A percentile compares a stretch with the other conserved stretches of the same genome.
These are phyloP conservation scores for Plagodis dolabraria DNA, from an alignment of 2,888 invertebrate genomes.

Conservation along the genomic window DNA sequence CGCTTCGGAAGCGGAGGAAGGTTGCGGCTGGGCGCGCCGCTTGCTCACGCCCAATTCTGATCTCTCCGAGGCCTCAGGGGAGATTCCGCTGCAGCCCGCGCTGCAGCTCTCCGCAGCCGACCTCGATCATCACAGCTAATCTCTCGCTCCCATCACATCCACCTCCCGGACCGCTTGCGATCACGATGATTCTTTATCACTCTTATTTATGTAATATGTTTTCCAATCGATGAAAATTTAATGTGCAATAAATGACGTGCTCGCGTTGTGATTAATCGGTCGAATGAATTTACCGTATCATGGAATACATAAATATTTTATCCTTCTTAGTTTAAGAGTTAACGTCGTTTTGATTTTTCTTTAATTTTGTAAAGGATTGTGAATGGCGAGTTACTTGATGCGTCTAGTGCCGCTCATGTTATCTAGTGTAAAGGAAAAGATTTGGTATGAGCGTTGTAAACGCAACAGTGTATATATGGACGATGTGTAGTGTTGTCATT, in stretches of 20 bases:
- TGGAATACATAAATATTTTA: constrained; percentile 6
- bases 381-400: constrained; percentile 2
- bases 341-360: constrained; percentile 17
- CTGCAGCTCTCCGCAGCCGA: constrained; percentile 69
- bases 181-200: background rate
- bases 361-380: constrained; percentile 14
- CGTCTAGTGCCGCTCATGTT: constrained; percentile 42
- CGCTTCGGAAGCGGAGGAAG: constrained; percentile 59
- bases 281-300: constrained; percentile 28
- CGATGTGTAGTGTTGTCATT: constrained; percentile 13
- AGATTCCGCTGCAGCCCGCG: constrained; percentile 72
- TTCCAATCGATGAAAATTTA: constrained; percentile 13
- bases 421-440: constrained; percentile 29
- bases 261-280: constrained; percentile 30
- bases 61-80: constrained; percentile 70
- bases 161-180: background rate
- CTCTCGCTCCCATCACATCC: constrained; percentile 3
- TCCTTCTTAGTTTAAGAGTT: constrained; percentile 8
- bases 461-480: constrained; percentile 60
- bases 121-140: constrained; percentile 62
- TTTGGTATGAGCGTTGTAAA: constrained; percentile 52
- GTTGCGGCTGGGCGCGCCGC: constrained; percentile 58
- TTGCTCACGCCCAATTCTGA: constrained; percentile 69
- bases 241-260: constrained; percentile 65
- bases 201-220: constrained; percentile 32